phyloP scores from a whole-genome alignment of 2,888 invertebrate species.

The Clitarchus hookeri region DNA sequence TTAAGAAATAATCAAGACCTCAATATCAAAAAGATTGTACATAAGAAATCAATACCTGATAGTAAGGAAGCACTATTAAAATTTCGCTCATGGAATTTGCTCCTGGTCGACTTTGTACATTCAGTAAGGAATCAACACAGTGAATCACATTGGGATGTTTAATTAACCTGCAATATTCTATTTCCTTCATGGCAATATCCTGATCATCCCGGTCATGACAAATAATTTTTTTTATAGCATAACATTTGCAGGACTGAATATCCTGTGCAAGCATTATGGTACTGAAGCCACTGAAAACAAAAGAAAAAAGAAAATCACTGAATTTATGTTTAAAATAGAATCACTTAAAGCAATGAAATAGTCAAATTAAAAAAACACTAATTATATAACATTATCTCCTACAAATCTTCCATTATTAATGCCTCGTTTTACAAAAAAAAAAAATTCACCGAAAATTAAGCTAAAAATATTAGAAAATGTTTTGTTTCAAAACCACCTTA shows the following conservation, averaged over 20 bases:
- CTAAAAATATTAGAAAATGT: no score
- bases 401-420: no score
- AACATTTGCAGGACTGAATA: slow-evolving; percentile 64
- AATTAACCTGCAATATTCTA: slow-evolving; percentile 71
- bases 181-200: slow-evolving; percentile 70
- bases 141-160: slow-evolving; percentile 75
- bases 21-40: not conserved
- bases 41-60: slow-evolving; percentile 57
- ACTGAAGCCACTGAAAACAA: slow-evolving; percentile 74
- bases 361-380: slow-evolving; percentile 25
- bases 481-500: no score
- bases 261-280: slow-evolving; percentile 78
- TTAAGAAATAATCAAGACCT: no score
- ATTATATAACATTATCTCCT: no score
- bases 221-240: slow-evolving; percentile 79
- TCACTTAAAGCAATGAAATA: slow-evolving; percentile 26
- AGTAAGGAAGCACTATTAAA: slow-evolving; percentile 75
- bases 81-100: slow-evolving; percentile 72
- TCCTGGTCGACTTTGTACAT: slow-evolving; percentile 66
- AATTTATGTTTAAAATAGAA: not conserved
- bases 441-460: no score
- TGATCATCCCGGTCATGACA: slow-evolving; percentile 81
- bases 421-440: no score
- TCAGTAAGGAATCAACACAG: slow-evolving; percentile 69
- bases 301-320: slow-evolving; percentile 31